Base-by-base conservation (phyloP, 2,888 invertebrate genomes). In the Physocephala rufipes region DNA sequence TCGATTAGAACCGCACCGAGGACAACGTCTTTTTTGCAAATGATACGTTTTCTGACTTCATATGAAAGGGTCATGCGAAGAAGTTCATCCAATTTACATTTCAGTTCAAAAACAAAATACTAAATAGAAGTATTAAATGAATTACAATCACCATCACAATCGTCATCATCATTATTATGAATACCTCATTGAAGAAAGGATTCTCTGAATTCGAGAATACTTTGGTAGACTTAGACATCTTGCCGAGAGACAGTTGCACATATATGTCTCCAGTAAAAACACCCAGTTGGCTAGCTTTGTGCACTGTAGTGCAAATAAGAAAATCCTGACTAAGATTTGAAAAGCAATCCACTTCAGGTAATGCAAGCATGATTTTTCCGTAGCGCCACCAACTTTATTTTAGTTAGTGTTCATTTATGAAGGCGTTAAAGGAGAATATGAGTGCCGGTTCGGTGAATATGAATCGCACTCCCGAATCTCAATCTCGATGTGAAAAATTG, bases 31-130 rank as follows among this genome's bases (percentile, higher is more conserved):
- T 87, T 85, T 19, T 88, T 87, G 71, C 86, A 88, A 1, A 86
- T 79, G 0, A 86, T 82, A 13, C 77, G 80, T 71, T 87, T 88
- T 83, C 88, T 87, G 0, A 93, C 89, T 12, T 90, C 89, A 65
- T 93, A 85, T 77, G 88, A 88, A 9, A 93, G 86, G 36, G 85
- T 88, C 24, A 88, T 87, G 12, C 88, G 88, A 72, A 91, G 83
- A 0, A 93, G 81, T 43, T 88, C 88, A 5, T 88, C 86, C 1
- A 91, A 82, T 3, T 88, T 88, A 55, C 88, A 87, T 59, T 87
- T 87, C 74, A 91, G 85, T 79, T 92, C 91, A 76, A 92, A 93
- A 2, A 91, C 89, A 78, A 93, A 92, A 77, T 90, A 91, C 92
- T 93, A 30, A 30, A 30, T n/a, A 5, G 9, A 51, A 51, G 51